Base-by-base conservation (phyloP, 2,888 invertebrate species). In the Netelia virgata region DNA sequence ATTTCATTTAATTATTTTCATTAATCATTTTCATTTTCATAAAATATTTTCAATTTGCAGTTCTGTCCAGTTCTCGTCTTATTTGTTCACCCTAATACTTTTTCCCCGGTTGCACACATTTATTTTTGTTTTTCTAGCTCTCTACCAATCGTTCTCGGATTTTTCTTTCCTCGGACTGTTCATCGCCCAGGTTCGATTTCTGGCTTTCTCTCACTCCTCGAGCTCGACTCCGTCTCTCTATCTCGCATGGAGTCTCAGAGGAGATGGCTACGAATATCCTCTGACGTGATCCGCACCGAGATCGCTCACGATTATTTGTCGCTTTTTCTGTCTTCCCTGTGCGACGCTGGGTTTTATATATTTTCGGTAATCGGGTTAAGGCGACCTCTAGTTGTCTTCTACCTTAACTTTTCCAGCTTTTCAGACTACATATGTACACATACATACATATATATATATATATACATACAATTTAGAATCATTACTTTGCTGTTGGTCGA, bases 311-410 rank as follows among this genome's bases (percentile, higher is more conserved):
- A 84, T 77, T 86, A 78, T 76, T 70, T 55, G 36, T 53, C 64
- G n/a, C 78, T 81, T 68, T 79, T 55, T 63, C 81, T 66, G 66
- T 72, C 75, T 75, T 66, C 66, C 78, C 66, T 81, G 23, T 14
- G 55, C 77, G 70, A 70, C 63, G 18, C 66, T 77, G 57, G 59
- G 20, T 80, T 53, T 28, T 84, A 79, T 76, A 81, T 76, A 83
- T 84, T 85, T 86, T 86, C 72, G 79, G 75, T 86, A 84, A 86
- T 86, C 86, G 86, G 82, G 86, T 86, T 86, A 82, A 84, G 77
- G 68, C 50, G 57, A 47, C 69, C 72, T 68, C 47, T 61, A 50
- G 20, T 28, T 66, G 73, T 57, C 68, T 77, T 68, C 14, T 50
- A 28, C 55, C 63, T 63, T 64, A 47, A 41, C 72, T 20, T 77